Evolutionary conservation across 2,113 vertebrate species (phyloP).

Genomic region (Microcebus tavaratra): DNA sequence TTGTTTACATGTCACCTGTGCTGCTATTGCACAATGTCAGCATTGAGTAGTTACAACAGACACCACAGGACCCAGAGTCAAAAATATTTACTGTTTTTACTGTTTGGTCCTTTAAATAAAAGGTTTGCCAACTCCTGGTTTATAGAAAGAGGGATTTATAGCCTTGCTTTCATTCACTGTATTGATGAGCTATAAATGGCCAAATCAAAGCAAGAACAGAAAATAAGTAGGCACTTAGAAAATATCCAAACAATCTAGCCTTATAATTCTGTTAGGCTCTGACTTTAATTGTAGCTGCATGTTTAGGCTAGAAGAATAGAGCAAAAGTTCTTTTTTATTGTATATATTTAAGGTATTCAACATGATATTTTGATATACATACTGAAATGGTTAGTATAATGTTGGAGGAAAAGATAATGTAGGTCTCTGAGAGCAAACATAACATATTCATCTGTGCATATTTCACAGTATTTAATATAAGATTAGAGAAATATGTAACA

Average conservation of each 20-base stretch:
- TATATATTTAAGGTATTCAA: neutral
- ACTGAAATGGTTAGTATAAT: neutral
- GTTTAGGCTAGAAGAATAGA: neutral
- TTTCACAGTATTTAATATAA: neutral
- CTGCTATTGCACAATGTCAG: neutral
- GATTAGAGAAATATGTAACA: neutral
- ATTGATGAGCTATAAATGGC: neutral
- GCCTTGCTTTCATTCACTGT: neutral
- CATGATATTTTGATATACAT: neutral
- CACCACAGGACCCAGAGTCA: neutral
- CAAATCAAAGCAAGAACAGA: neutral
- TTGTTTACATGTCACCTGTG: neutral
- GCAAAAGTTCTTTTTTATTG: neutral
- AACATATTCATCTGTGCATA: neutral
- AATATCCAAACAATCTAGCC: neutral
- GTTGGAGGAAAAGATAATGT: neutral
- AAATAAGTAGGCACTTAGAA: neutral
- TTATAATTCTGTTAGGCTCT: neutral
- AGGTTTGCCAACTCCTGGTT: neutral
- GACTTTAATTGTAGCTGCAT: neutral
- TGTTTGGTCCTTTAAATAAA: neutral
- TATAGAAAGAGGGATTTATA: neutral
- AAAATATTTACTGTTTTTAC: neutral
- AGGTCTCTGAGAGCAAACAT: neutral
- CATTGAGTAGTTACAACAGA: neutral